phyloP scores from a whole-genome alignment of 2,888 invertebrate genomes.

The Andrena hattorfiana region DNA sequence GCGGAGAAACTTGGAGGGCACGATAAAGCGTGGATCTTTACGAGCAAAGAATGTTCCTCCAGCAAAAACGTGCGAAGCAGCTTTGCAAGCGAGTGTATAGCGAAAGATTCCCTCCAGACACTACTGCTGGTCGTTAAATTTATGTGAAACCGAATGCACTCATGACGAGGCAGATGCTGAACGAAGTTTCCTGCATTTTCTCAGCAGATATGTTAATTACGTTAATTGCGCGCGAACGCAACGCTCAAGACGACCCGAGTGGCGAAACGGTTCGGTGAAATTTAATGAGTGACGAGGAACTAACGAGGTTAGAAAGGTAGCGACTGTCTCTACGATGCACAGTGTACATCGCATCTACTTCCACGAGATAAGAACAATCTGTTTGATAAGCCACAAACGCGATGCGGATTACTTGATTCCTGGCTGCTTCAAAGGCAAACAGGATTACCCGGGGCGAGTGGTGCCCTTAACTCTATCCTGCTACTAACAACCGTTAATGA shows the following conservation, averaged over 20 bases:
- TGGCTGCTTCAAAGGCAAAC: conserved; percentile 24
- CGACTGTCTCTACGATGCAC: conserved; percentile 10
- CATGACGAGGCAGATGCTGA: neutral
- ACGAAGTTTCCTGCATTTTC: neutral
- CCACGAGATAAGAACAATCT: conserved; percentile 11
- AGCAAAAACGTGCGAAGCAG: neutral
- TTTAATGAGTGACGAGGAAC: conserved; percentile 11
- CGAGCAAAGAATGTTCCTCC: neutral
- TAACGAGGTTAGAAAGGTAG: neutral
- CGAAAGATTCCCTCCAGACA: neutral
- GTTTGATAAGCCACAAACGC: conserved; percentile 32
- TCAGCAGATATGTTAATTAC: conserved; percentile 13
- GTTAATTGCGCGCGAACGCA: neutral
- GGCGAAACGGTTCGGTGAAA: conserved; percentile 8
- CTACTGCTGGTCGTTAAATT: neutral
- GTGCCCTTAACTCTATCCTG: neutral
- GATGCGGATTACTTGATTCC: conserved; percentile 36
- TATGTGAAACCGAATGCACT: neutral
- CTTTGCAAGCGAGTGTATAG: neutral
- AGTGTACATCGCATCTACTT: conserved; percentile 20
- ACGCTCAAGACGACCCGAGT: neutral
- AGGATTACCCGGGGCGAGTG: neutral
- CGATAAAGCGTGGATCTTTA: neutral
- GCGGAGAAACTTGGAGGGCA: neutral
- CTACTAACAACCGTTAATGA: conserved; percentile 1